Percentiles rank a stretch among this genome's conserved stretches.
Evolutionary conservation across 2,797 vertebrate genomes (phyloP).

Genomic region (Syncerus caffer): DNA sequence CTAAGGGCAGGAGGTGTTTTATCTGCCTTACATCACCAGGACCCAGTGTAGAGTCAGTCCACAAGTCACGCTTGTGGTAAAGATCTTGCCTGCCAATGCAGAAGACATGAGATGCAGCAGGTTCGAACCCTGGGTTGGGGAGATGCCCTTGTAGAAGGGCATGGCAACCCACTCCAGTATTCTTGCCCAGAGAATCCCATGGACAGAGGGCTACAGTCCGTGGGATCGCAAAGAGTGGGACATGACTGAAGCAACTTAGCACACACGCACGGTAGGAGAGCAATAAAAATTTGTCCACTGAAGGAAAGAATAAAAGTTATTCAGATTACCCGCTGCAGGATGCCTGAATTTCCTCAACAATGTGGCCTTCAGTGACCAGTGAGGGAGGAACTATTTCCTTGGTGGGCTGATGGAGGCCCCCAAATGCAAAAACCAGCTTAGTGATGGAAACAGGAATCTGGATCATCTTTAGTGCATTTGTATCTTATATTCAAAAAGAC

Average conservation of each 20-base stretch:
- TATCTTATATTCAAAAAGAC: constrained; percentile 6
- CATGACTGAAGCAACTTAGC: background rate
- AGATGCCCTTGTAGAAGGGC: background rate
- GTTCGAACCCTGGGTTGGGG: background rate
- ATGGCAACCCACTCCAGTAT: background rate
- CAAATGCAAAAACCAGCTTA: background rate
- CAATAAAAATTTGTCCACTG: background rate
- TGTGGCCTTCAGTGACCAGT: background rate
- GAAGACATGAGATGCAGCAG: background rate
- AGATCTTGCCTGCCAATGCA: background rate
- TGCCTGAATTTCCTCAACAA: background rate
- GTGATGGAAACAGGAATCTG: background rate
- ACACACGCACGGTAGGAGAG: background rate
- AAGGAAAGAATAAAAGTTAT: background rate
- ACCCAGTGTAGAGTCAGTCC: background rate
- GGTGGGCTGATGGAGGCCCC: background rate
- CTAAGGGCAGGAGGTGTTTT: background rate
- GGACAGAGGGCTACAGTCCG: background rate
- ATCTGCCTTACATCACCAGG: background rate
- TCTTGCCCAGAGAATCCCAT: background rate
- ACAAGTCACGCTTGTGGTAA: background rate
- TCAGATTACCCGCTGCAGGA: background rate
- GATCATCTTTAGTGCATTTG: background rate
- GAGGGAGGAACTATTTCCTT: background rate
- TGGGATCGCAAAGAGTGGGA: background rate